Evolutionary conservation across 1,140 invertebrate genomes (phyloP), one percentile per base, ranked within the genome.

Genomic region (Anagrus nilaparvatae): DNA sequence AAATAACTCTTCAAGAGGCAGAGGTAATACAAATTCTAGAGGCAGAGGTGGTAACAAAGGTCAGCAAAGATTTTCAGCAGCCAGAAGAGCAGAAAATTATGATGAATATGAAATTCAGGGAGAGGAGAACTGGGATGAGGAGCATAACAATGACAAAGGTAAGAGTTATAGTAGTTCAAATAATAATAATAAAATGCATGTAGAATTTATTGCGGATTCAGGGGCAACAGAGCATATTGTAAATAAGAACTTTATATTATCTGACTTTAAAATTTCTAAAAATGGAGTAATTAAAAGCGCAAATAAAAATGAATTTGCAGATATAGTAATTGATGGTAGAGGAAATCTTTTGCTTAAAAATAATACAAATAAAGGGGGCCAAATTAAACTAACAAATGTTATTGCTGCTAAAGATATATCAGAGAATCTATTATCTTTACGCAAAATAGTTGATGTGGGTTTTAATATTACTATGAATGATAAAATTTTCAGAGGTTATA

Each of bases 321-420:
- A 47, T n/a, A 45, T 45, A 12, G 31, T 33, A 9, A 47, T 44
- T 25, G 49, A 50, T 40, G 43, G 49, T 13, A 47, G 23, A 47
- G 45, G 49, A 18, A 43, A 47, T 50, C 39, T 50, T 12, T 43
- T 50, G 32, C 12, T 50, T 6, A 42, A 44, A 39, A 37, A 38
- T 19, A 24, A 47, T 28, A 40, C 12, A 21, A 24, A 13, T 5
- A 21, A 45, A 17, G 30, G 16, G 8, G 45, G 40, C 16, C 2
- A 6, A 14, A 48, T 53, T 9, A 53, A 48, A 35, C 43, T 48
- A 45, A 44, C 46, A 27, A 47, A 53, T 21, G 48, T 50, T 7
- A 35, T 48, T 14, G 46, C 45, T 1, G 48, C 48, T 10, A 39
- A 45, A 46, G 38, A 50, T 23, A 45, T 53, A 29, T 44, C 51